Percentiles rank a stretch among this genome's conserved stretches.
Evolutionary conservation across 1,140 invertebrate genomes (phyloP).

Genomic region (Saxidomus purpurata): DNA sequence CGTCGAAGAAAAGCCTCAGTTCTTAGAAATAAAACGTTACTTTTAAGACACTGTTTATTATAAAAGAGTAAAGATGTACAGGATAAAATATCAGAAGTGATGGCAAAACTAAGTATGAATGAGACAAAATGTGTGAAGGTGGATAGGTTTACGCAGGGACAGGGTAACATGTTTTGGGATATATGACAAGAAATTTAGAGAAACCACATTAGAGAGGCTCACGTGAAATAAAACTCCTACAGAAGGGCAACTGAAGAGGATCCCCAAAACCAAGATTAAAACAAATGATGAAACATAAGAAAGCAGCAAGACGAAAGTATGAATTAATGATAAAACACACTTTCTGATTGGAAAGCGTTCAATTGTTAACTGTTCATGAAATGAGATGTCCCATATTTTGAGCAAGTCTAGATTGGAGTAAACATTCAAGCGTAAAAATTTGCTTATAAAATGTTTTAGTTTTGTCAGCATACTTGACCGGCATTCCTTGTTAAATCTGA

Average conservation of each 20-base stretch:
- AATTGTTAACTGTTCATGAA: background rate
- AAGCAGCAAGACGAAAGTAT: constrained; percentile 20
- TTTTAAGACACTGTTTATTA: too few species aligned
- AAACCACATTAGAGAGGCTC: constrained; percentile 13
- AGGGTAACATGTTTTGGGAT: background rate
- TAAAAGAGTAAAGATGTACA: too few species aligned
- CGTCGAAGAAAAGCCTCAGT: too few species aligned
- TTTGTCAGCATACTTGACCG: background rate
- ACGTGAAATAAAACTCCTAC: background rate
- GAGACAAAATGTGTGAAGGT: too few species aligned
- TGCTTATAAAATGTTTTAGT: background rate
- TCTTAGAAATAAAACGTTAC: too few species aligned
- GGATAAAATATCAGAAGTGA: too few species aligned
- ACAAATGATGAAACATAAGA: constrained; percentile 13
- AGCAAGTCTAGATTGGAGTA: constrained; percentile 47
- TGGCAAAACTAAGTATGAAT: too few species aligned
- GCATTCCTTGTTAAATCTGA: background rate
- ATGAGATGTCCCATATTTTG: constrained; percentile 19
- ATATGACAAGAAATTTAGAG: background rate
- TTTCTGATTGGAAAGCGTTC: too few species aligned
- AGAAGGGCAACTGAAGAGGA: constrained; percentile 3
- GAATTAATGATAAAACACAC: background rate
- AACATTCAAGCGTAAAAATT: background rate
- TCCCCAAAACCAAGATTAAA: background rate
- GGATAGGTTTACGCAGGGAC: background rate